These are phyloP conservation scores for Camptogramma bilineatum DNA, from an alignment of 2,888 invertebrate species.

Conservation along the genomic window DNA sequence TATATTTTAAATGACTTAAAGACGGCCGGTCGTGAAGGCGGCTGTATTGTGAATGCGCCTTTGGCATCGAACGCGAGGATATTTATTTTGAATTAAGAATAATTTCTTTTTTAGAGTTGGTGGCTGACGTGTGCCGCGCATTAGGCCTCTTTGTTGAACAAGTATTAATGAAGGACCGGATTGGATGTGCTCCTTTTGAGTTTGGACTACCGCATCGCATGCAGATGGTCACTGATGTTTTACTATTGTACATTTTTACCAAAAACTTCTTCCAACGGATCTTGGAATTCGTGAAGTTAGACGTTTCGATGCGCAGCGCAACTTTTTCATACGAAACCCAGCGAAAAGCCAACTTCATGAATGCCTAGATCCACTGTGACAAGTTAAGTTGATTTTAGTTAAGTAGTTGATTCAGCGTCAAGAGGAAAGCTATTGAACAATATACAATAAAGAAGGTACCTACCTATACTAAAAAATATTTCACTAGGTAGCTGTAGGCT, in stretches of 20 bases:
- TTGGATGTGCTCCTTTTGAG: conserved; percentile 14
- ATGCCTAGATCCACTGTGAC: too few species aligned
- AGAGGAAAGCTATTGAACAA: too few species aligned
- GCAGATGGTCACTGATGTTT: conserved; percentile 19
- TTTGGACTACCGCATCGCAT: conserved; percentile 31
- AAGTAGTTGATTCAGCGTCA: too few species aligned
- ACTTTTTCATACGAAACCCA: too few species aligned
- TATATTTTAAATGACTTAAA: conserved; percentile 83
- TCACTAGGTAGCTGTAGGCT: too few species aligned
- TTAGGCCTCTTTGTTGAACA: conserved; percentile 77
- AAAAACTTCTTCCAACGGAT: neutral
- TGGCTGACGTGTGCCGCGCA: conserved; percentile 82
- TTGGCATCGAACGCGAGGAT: conserved; percentile 45
- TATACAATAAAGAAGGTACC: too few species aligned
- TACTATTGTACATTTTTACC: neutral
- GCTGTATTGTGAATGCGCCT: conserved; percentile 76
- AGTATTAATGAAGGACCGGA: conserved; percentile 70
- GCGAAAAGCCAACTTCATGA: too few species aligned
- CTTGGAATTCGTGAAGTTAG: too few species aligned
- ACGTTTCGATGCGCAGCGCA: too few species aligned
- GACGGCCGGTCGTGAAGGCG: conserved; percentile 68
- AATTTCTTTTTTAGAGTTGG: conserved; percentile 80
- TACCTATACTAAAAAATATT: too few species aligned
- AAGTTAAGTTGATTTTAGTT: too few species aligned
- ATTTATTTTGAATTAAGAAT: conserved; percentile 75